These are phyloP conservation scores for Therioaphis trifolii DNA, from an alignment of 2,888 invertebrate species.

Conservation along the genomic window DNA sequence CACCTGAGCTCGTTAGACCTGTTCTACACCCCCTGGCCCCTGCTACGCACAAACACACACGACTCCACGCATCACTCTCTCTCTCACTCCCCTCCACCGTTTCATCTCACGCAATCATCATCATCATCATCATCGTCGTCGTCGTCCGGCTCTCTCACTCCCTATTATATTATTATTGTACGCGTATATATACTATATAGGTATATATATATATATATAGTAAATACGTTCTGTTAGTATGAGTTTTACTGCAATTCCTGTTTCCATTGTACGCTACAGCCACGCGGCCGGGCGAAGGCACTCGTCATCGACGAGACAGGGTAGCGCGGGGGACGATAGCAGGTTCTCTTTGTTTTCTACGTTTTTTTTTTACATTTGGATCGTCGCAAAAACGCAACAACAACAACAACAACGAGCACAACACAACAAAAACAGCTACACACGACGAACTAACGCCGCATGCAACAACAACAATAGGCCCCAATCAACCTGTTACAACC, in stretches of 20 bases:
- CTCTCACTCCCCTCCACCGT: not conserved
- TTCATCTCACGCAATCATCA: not conserved
- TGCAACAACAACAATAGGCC: not conserved
- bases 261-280: slow-evolving; percentile 36
- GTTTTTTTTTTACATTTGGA: slow-evolving; percentile 33
- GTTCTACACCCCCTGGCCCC: slow-evolving; percentile 32
- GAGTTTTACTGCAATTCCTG: slow-evolving; percentile 43
- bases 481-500: slow-evolving; percentile 56
- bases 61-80: not conserved
- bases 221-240: slow-evolving; percentile 6
- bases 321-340: not conserved
- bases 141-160: not conserved
- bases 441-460: not conserved
- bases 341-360: slow-evolving; percentile 43
- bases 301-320: not conserved
- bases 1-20: slow-evolving; percentile 62
- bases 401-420: not conserved
- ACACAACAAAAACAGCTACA: slow-evolving; percentile 1
- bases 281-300: not conserved
- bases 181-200: not conserved
- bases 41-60: not conserved
- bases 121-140: slow-evolving; percentile 7
- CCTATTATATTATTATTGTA: slow-evolving; percentile 3
- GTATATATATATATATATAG: not conserved
- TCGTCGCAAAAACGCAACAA: slow-evolving; percentile 36